A percentile compares a stretch with the other conserved stretches of the same genome.
These are phyloP conservation scores for Cephalotes varians DNA, from an alignment of 2,888 invertebrate species.

Conservation along the genomic window DNA sequence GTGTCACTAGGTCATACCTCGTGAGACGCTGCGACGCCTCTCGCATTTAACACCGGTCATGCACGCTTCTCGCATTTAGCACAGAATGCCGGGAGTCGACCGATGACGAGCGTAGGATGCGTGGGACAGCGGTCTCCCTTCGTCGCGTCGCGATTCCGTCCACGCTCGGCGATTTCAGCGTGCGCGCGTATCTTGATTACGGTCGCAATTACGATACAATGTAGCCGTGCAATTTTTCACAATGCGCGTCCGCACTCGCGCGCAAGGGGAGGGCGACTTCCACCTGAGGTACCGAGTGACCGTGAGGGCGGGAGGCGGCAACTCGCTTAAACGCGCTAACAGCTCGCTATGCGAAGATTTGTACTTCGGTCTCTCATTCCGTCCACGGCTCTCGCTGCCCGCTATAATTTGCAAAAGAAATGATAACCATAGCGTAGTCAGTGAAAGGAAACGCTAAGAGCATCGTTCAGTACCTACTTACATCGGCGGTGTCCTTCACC, in stretches of 20 bases:
- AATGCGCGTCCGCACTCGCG: slow-evolving; percentile 47
- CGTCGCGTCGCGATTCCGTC: slow-evolving; percentile 20
- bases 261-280: slow-evolving; percentile 13
- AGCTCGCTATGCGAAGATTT: slow-evolving; percentile 57
- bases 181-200: slow-evolving; percentile 56
- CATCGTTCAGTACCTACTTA: slow-evolving; percentile 59
- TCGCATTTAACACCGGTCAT: slow-evolving; percentile 46
- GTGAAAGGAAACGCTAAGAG: slow-evolving; percentile 71
- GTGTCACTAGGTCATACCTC: slow-evolving; percentile 34
- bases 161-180: slow-evolving; percentile 36
- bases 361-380: slow-evolving; percentile 29
- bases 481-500: slow-evolving; percentile 70
- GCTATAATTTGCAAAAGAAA: slow-evolving; percentile 70
- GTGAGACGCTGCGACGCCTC: slow-evolving; percentile 35
- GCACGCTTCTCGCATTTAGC: slow-evolving; percentile 54
- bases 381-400: background rate
- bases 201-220: slow-evolving; percentile 58
- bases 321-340: slow-evolving; percentile 58
- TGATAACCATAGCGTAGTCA: slow-evolving; percentile 66
- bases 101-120: slow-evolving; percentile 59
- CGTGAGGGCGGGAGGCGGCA: slow-evolving; percentile 23
- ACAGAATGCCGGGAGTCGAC: slow-evolving; percentile 56
- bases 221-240: slow-evolving; percentile 54
- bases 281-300: background rate
- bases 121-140: slow-evolving; percentile 53